phyloP scores from a whole-genome alignment of 2,888 invertebrate species.

The Cryptus viduatorius region DNA sequence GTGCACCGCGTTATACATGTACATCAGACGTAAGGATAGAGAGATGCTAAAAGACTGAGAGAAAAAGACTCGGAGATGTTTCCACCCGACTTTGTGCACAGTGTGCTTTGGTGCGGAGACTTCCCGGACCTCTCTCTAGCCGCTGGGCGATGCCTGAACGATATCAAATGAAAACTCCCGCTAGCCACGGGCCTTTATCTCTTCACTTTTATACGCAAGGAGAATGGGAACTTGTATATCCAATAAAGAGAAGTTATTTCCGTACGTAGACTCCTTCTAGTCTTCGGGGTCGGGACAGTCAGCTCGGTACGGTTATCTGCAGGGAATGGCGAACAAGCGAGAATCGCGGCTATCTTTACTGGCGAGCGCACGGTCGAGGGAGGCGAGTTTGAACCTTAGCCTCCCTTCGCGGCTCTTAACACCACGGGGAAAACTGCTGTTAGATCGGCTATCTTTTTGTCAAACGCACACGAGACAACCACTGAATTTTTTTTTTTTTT shows the following conservation, averaged over 20 bases:
- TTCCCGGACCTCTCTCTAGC: slow-evolving; percentile 31
- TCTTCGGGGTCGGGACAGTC: slow-evolving; percentile 8
- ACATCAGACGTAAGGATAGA: not conserved
- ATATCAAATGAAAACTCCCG: slow-evolving; percentile 74
- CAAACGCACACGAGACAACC: slow-evolving; percentile 15
- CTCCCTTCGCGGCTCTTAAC: slow-evolving; percentile 60
- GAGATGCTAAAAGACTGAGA: slow-evolving; percentile 21
- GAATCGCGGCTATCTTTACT: slow-evolving; percentile 63
- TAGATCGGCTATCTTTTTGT: slow-evolving; percentile 25
- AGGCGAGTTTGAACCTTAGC: slow-evolving; percentile 55
- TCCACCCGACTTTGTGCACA: slow-evolving; percentile 21
- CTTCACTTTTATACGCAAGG: slow-evolving; percentile 72
- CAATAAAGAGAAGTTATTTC: slow-evolving; percentile 81
- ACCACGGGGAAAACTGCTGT: slow-evolving; percentile 42
- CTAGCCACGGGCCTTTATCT: slow-evolving; percentile 72
- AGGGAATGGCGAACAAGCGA: slow-evolving; percentile 43
- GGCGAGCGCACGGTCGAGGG: slow-evolving; percentile 13
- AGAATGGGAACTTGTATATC: slow-evolving; percentile 72
- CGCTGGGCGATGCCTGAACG: slow-evolving; percentile 60
- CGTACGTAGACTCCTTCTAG: slow-evolving; percentile 59
- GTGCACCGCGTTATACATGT: not conserved
- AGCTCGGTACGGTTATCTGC: slow-evolving; percentile 44
- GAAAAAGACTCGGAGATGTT: slow-evolving; percentile 16
- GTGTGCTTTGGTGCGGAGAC: slow-evolving; percentile 9
- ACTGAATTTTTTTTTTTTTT: not conserved